Evolutionary conservation across 2,113 vertebrate genomes (phyloP), one percentile per base, ranked within the genome.

Genomic region (Todiramphus chloris): DNA sequence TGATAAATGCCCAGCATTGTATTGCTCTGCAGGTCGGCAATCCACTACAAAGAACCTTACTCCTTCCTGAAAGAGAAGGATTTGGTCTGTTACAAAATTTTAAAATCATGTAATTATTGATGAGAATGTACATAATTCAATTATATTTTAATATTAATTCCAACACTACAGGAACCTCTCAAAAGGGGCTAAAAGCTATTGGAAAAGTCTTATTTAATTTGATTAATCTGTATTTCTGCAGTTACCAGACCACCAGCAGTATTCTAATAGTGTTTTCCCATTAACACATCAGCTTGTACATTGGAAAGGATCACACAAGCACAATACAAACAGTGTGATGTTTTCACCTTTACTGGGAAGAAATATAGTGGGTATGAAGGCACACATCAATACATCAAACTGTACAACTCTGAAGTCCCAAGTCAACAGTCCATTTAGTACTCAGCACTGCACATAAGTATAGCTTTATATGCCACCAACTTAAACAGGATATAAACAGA

Each of bases 21-120:
- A 99, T 96, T 99, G 99, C 96, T 99, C 99, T 27, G 99, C 99
- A 95, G 99, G 99, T 86, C 99, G 98, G 94, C 99, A 99, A 93
- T 99, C 99, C 96, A 99, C 99, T 86, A 99, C 99, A 87, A 99
- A 99, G 97, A 99, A 99, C 13, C 99, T 99, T 13, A 99, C 99
- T 77, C 99, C 99, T 75, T 99, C 99, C 99, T 99, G 92, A 84
- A 96, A 97, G 41, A 94, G 89, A 83, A 91, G 63, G 11, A 93
- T 83, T 84, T 83, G 15, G 76, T 13, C 83, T 21, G 33, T 90
- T 95, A 92, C 3, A 18, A 50, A 46, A 82, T 53, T 64, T 93
- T n/a, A 23, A 73, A 77, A 50, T 12, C 2, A 2, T n/a, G 31
- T 33, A 39, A 56, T 67, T 68, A 81, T 51, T 83, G n/a, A 37